Percentiles rank a stretch among this genome's conserved stretches.
phyloP scores from a whole-genome alignment of 2,113 vertebrate genomes.

The Edolisoma coerulescens region DNA sequence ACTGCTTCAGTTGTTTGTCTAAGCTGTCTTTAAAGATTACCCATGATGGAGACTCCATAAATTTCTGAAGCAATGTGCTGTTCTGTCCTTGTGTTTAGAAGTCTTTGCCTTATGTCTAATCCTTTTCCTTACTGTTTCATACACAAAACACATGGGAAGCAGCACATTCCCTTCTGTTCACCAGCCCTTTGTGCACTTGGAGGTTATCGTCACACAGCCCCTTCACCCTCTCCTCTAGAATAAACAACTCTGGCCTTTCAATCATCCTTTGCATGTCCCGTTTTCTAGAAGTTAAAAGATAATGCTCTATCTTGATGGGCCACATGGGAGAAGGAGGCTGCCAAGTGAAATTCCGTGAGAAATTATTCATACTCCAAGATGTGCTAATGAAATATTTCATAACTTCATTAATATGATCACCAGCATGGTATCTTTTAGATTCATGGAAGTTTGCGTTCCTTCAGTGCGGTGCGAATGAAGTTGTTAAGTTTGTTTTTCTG shows the following conservation, averaged over 20 bases:
- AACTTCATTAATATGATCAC: conserved; percentile 5
- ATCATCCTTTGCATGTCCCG: background rate
- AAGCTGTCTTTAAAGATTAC: background rate
- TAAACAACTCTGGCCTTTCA: background rate
- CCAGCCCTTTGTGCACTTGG: background rate
- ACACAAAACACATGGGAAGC: background rate
- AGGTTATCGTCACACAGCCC: background rate
- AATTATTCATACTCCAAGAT: conserved; percentile 17
- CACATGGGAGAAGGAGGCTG: background rate
- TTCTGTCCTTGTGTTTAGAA: conserved; percentile 1
- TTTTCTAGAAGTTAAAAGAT: conserved; percentile 11
- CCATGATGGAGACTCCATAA: background rate
- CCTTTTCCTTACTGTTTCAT: background rate
- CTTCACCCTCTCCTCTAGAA: background rate
- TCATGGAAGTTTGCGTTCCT: background rate
- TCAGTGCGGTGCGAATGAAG: background rate
- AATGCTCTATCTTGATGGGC: background rate
- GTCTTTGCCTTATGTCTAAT: background rate
- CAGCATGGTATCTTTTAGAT: background rate
- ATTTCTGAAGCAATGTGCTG: background rate
- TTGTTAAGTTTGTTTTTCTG: background rate
- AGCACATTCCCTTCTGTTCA: background rate
- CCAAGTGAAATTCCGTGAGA: background rate
- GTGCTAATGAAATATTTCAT: conserved; percentile 37
- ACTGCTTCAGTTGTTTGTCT: background rate